Evolutionary conservation across 2,797 vertebrate genomes (phyloP).

Genomic region (Sitta carolinensis): DNA sequence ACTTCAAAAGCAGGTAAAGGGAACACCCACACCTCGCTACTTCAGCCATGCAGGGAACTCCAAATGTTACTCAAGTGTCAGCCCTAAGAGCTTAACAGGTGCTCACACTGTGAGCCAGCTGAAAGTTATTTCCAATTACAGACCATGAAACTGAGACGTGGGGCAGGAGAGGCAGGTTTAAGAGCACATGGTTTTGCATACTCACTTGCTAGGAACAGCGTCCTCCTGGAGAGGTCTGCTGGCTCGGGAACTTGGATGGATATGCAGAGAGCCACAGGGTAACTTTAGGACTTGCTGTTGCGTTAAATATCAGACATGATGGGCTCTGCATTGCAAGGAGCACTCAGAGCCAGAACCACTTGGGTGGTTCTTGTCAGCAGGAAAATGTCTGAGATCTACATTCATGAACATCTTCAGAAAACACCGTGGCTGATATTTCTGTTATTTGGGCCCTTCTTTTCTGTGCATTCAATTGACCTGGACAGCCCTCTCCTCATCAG

Average conservation of each 20-base stretch:
- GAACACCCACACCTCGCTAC: fast-evolving
- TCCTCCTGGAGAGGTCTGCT: constrained; percentile 1
- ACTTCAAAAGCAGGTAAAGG: neutral
- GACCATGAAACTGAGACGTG: neutral
- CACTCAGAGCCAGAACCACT: neutral
- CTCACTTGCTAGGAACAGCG: neutral
- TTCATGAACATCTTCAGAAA: neutral
- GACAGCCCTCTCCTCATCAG: neutral
- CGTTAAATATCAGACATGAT: neutral
- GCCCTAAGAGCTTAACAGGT: neutral
- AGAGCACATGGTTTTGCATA: fast-evolving
- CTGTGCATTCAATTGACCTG: neutral
- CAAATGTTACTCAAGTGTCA: neutral
- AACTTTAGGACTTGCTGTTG: neutral
- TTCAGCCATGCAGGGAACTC: neutral
- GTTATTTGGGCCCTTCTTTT: neutral
- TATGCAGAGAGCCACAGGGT: neutral
- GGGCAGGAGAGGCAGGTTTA: neutral
- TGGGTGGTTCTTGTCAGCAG: neutral
- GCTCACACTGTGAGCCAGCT: neutral
- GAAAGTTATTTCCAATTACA: neutral
- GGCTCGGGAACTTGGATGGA: neutral
- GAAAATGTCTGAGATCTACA: neutral
- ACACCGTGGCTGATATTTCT: fast-evolving
- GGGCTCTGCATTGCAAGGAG: fast-evolving